Base-by-base conservation (phyloP, 2,113 vertebrate genomes). In the Paracanthobrama guichenoti region DNA sequence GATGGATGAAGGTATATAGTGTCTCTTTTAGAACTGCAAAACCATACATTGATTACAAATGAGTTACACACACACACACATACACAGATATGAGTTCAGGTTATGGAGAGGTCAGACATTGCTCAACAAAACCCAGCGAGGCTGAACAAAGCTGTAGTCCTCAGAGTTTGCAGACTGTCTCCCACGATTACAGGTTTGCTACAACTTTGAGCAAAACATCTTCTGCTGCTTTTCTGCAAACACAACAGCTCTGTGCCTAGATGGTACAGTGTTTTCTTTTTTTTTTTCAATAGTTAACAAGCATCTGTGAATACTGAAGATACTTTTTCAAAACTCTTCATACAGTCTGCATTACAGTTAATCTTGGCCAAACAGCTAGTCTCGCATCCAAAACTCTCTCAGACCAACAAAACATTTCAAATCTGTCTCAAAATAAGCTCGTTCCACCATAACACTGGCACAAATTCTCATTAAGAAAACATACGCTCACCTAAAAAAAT, bases 41-140 rank as follows among this genome's bases (percentile, higher is more conserved):
- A 24, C 16, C 26, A 31, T 53, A 20, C 31, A 75, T 75, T 9
- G 73, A 75, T 75, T 53, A 75, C 48, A 75, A 75, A 53, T 75
- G 72, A 18, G 72, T 74, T 28, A 8, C 44, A 62, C n/a, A 64
- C 24, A 20, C 72, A 74, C 26, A 64, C 60, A 64, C 72, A 74
- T 26, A 64, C 60, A 64, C 71, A 73, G 44, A 74, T 50, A 26
- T 75, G 18, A 31, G 73, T 31, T 35, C 16, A 55, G 73, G 48
- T 74, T 50, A 74, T 53, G 46, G 72, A 26, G 24, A 74, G 72
- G 72, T 76, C 74, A 76, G 74, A 28, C 7, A 53, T 55, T 76
- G 28, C 50, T 57, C 28, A 18, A 35, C 2, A 28, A 12, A 76
- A 76, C 26, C 26, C 50, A 35, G 16, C 20, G 50, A 48, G 55